Conservation (phyloP, 2,113 vertebrate species). For the Chaetorhynchus papuensis region DNA sequence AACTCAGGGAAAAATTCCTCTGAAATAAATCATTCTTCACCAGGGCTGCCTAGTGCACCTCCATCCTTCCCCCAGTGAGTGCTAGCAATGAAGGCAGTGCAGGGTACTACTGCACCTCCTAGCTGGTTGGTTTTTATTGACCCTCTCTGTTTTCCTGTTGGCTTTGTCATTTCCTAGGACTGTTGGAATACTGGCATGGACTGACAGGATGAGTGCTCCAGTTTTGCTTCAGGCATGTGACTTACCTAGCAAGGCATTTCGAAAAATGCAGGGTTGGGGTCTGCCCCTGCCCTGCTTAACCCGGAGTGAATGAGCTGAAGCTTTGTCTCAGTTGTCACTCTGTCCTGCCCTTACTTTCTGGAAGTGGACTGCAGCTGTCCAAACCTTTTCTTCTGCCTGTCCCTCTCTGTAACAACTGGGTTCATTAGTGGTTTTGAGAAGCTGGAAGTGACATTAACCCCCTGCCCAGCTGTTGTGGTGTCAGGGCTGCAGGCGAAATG, state of each 20-base stretch:
- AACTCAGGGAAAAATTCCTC: neutral
- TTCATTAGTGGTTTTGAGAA: constrained; percentile 11
- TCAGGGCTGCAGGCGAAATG: neutral
- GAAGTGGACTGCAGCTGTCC: neutral
- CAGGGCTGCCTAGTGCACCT: neutral
- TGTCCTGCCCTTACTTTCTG: neutral
- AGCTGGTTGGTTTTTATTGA: neutral
- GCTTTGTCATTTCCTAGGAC: neutral
- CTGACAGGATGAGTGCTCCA: neutral
- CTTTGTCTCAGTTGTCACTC: neutral
- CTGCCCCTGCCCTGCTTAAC: neutral
- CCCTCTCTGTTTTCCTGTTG: neutral
- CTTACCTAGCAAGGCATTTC: neutral
- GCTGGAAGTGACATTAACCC: neutral
- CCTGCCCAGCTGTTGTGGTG: neutral
- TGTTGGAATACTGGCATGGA: neutral
- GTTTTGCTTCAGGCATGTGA: neutral
- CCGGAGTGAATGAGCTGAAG: neutral
- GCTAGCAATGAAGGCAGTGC: neutral
- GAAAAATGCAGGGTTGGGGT: neutral
- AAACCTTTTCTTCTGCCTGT: neutral
- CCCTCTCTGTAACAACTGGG: neutral
- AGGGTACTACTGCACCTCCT: neutral
- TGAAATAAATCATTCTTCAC: neutral
- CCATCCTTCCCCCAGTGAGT: neutral